These are phyloP conservation scores for Leptopilina syphax DNA, from an alignment of 2,888 invertebrate species.

Conservation along the genomic window DNA sequence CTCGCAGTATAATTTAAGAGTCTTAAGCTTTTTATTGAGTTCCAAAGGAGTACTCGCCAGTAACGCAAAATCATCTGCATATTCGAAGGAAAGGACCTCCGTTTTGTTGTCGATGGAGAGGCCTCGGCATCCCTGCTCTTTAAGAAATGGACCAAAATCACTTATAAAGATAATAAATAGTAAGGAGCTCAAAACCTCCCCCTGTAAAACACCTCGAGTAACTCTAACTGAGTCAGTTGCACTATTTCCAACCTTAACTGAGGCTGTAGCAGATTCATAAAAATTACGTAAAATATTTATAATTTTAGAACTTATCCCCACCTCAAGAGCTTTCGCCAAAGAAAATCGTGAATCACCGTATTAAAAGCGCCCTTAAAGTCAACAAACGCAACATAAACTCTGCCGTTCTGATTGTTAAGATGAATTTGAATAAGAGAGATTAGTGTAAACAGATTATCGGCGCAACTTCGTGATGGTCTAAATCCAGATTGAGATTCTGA, in stretches of 20 bases:
- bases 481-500: conserved; percentile 36
- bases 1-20: too few species aligned
- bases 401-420: background rate
- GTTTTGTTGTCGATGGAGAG: background rate
- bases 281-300: conserved; percentile 30
- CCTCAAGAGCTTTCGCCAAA: background rate
- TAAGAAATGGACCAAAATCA: too few species aligned
- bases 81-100: background rate
- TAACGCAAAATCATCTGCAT: too few species aligned
- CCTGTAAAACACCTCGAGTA: conserved; percentile 25
- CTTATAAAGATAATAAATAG: too few species aligned
- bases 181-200: background rate
- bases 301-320: conserved; percentile 27
- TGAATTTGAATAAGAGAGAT: conserved; percentile 19
- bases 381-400: conserved; percentile 37
- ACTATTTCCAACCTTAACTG: background rate
- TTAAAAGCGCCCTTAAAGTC: conserved; percentile 40
- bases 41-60: too few species aligned
- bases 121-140: background rate
- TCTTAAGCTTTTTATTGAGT: too few species aligned
- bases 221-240: background rate
- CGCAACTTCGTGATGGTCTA: background rate
- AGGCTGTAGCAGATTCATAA: background rate
- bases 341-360: background rate
- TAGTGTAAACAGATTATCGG: conserved; percentile 16